Conservation (phyloP, 2,113 vertebrate genomes). For the Odocoileus virginianus region DNA sequence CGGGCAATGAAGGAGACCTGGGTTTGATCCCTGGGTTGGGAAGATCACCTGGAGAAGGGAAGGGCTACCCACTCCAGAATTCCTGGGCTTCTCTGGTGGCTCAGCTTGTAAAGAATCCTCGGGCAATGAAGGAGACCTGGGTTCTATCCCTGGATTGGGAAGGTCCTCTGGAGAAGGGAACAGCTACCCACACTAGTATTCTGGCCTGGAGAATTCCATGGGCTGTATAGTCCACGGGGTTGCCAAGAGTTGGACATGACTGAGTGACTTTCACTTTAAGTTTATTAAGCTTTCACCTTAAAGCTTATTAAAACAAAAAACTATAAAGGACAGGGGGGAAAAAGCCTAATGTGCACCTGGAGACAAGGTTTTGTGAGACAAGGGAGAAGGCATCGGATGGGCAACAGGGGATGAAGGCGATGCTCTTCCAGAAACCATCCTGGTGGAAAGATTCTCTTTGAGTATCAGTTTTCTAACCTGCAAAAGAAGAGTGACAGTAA, state of each 20-base stretch:
- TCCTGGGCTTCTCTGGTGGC: neutral
- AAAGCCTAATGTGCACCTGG: neutral
- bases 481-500: neutral
- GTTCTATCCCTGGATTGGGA: neutral
- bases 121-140: neutral
- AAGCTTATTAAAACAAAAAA: neutral
- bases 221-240: neutral
- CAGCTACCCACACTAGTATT: neutral
- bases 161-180: neutral
- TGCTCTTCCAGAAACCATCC: neutral
- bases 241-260: neutral
- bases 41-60: neutral
- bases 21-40: neutral
- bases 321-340: fast-evolving
- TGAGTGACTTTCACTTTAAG: neutral
- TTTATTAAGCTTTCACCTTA: neutral
- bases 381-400: too few relatives aligned
- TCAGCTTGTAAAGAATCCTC: neutral
- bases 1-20: neutral
- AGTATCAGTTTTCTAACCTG: neutral
- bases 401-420: fast-evolving
- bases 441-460: neutral
- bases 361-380: neutral
- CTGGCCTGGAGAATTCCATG: neutral
- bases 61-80: neutral